Evolutionary conservation across 2,888 invertebrate genomes (phyloP).

Genomic region (Mystacides longicornis): DNA sequence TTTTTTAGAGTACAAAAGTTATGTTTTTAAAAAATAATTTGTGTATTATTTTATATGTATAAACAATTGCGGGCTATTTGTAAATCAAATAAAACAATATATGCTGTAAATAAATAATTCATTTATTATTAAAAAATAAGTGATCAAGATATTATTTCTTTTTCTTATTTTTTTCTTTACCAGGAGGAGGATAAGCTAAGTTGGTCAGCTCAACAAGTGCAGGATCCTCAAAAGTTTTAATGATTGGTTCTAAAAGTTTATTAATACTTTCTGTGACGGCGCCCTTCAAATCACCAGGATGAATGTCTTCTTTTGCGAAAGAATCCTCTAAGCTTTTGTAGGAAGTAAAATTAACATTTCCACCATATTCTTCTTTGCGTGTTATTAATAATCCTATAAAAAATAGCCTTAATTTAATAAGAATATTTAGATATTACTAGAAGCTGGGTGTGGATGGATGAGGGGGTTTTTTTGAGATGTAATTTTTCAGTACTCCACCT

Average conservation of each 20-base stretch:
- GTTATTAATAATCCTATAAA: slow-evolving; percentile 12
- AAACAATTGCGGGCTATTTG: background rate
- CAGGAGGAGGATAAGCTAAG: slow-evolving; percentile 77
- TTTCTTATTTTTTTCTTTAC: slow-evolving; percentile 43
- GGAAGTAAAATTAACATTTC: slow-evolving; percentile 61
- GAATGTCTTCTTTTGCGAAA: slow-evolving; percentile 75
- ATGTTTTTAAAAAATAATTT: background rate
- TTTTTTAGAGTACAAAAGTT: too few species aligned
- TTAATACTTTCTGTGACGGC: slow-evolving; percentile 82
- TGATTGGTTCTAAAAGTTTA: slow-evolving; percentile 78
- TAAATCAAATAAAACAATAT: background rate
- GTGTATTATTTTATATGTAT: background rate
- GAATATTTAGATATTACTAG: too few species aligned
- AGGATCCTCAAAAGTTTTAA: slow-evolving; percentile 73
- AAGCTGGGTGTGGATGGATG: too few species aligned
- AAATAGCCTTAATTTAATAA: too few species aligned
- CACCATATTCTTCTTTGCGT: slow-evolving; percentile 69
- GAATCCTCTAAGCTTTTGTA: slow-evolving; percentile 74
- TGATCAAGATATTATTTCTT: slow-evolving; percentile 11
- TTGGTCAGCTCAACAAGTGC: slow-evolving; percentile 70
- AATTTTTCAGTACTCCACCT: too few species aligned
- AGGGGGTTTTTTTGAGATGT: too few species aligned
- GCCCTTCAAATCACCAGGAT: slow-evolving; percentile 90
- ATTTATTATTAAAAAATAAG: too few species aligned
- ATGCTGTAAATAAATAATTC: background rate